Evolutionary conservation across 23 tunicate genomes (phyloP), one percentile per base, ranked within the genome.

Genomic region (Styela plicata): DNA sequence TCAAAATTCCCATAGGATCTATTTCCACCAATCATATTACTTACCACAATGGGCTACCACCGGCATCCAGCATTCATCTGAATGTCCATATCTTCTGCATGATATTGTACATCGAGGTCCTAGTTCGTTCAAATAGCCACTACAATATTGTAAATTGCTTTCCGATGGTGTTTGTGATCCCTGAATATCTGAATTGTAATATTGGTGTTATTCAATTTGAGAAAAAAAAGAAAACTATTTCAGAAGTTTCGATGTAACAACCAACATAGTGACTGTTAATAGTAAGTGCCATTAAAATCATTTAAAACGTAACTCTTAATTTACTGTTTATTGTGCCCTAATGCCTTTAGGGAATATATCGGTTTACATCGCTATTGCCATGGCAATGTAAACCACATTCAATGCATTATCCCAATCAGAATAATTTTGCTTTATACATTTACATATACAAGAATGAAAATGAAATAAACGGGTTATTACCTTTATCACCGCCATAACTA

Each of bases 11-110:
- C 29, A 27, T 69, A 69, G 0, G 0, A 0, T 22, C 27, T 0
- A 22, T 19, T 22, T 27, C 74, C 0, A 20, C 31, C 0, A 24
- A 69, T n/a, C n/a, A n/a, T n/a, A 13, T 25, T 34, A 77, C 66
- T 52, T 77, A 52, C 67, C 66, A 53, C 32, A 35, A 63, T 83
- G 31, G 64, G 87, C 91, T 28, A 63, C 65, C 1, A 73, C 76
- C 23, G 85, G 97, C 89, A 91, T 86, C 97, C 97, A 91, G 77
- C 97, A 91, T 16, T 78, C 74, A 66, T 91, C 97, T 30, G 88
- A 83, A 37, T 91, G 97, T 7, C 97, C 97, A 36, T 82, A 74
- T 25, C 86, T 82, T 65, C 86, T 31, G 69, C 97, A 91, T 1
- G 79, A 34, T 18, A 27, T 33, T 0, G 97, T 91, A 73, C 97